A percentile compares a stretch with the other conserved stretches of the same genome.
These are phyloP conservation scores for Globodera ellingtonae DNA, from an alignment of 1,140 invertebrate genomes.

Conservation along the genomic window DNA sequence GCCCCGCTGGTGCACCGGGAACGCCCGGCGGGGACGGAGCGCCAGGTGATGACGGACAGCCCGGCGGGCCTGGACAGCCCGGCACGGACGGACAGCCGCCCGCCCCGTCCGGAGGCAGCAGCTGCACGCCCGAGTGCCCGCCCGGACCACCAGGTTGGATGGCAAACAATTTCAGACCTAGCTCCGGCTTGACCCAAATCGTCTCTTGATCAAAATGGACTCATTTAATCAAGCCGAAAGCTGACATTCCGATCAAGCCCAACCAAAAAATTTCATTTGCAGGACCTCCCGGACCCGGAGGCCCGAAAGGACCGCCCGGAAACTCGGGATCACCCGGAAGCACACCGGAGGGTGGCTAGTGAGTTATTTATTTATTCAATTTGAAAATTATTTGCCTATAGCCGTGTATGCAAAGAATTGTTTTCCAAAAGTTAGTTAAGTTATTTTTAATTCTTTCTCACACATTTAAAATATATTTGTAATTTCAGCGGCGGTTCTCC, in stretches of 20 bases:
- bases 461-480: background rate
- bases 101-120: slow-evolving; percentile 32
- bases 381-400: too few species aligned
- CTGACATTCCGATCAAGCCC: too few species aligned
- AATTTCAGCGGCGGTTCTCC: background rate
- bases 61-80: slow-evolving; percentile 41
- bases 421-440: too few species aligned
- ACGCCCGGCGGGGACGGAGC: slow-evolving; percentile 43
- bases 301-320: slow-evolving; percentile 30
- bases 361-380: background rate
- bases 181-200: too few species aligned
- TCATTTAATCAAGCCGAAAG: too few species aligned
- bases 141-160: slow-evolving; percentile 37
- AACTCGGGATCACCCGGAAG: slow-evolving; percentile 16
- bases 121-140: slow-evolving; percentile 44
- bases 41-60: slow-evolving; percentile 29
- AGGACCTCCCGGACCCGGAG: slow-evolving; percentile 19
- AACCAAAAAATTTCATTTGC: too few species aligned
- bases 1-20: slow-evolving; percentile 47
- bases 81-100: slow-evolving; percentile 37
- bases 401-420: too few species aligned
- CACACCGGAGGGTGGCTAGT: slow-evolving; percentile 16
- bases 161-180: too few species aligned
- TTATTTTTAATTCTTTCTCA: too few species aligned
- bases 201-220: too few species aligned